Conservation (phyloP, 2,797 vertebrate species). For the Harpagifer antarcticus region DNA sequence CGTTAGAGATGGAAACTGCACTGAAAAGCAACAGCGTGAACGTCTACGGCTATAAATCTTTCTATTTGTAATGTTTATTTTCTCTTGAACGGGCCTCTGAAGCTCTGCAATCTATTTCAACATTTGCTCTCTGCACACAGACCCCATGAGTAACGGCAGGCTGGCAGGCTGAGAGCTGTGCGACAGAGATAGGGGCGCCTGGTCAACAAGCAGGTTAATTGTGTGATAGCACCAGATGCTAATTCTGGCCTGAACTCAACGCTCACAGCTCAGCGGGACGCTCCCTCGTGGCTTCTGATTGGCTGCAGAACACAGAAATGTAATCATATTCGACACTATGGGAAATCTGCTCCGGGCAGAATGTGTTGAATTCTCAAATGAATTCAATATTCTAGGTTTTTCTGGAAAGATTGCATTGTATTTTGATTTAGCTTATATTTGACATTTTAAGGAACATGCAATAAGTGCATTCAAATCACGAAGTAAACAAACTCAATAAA, state of each 20-base stretch:
- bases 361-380: conserved; percentile 18
- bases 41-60: neutral
- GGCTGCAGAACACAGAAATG: conserved; percentile 41
- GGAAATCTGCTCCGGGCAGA: conserved; percentile 5
- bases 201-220: conserved; percentile 82
- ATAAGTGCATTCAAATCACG: no score
- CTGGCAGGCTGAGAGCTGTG: conserved; percentile 56
- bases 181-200: conserved; percentile 60
- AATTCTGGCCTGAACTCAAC: conserved; percentile 38
- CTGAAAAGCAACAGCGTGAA: conserved; percentile 5
- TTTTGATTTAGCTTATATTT: no score
- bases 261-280: conserved; percentile 17
- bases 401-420: conserved; percentile 9
- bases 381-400: conserved; percentile 48
- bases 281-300: conserved; percentile 33
- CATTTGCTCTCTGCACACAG: conserved; percentile 54
- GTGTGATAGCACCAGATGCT: conserved; percentile 68
- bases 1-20: conserved; percentile 1
- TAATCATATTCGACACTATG: conserved; percentile 24
- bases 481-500: no score
- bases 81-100: conserved; percentile 9
- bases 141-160: conserved; percentile 41
- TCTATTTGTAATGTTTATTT: conserved; percentile 34
- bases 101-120: conserved; percentile 34
- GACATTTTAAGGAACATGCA: no score